phyloP scores from a whole-genome alignment of 1,140 invertebrate species.

The Drosophila repleta region DNA sequence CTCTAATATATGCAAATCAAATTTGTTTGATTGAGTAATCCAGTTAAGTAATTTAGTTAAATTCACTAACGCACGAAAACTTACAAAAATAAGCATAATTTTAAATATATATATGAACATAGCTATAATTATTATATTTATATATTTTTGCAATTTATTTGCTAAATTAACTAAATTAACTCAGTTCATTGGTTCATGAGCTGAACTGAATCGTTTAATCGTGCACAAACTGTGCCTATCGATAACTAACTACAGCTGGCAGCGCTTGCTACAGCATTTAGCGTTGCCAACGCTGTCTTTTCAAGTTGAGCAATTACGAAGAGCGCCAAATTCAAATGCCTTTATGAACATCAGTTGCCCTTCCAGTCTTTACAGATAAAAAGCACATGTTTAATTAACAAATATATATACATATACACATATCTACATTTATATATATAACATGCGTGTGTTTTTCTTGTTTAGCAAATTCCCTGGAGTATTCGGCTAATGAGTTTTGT shows the following conservation, averaged over 20 bases:
- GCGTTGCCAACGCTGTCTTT: background rate
- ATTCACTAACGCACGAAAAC: no score
- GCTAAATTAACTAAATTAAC: no score
- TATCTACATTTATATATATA: background rate
- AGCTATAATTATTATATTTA: no score
- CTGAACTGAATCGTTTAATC: background rate
- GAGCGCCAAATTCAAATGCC: slow-evolving; percentile 16
- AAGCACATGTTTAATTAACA: slow-evolving; percentile 29
- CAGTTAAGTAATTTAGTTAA: no score
- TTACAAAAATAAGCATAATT: no score
- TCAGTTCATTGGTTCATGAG: background rate
- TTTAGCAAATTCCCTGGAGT: slow-evolving; percentile 2
- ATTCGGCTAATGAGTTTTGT: slow-evolving; percentile 30
- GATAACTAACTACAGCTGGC: background rate
- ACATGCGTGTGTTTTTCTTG: slow-evolving; percentile 1
- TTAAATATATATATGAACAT: no score
- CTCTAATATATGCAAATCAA: no score
- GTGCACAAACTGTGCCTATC: background rate
- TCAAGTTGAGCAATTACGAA: background rate
- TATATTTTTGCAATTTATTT: no score
- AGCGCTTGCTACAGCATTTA: background rate
- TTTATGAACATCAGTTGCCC: background rate
- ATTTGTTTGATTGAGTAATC: no score
- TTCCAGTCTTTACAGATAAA: background rate
- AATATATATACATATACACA: background rate